These are phyloP conservation scores for Anthrax anthrax DNA, from an alignment of 2,888 invertebrate species.

Conservation along the genomic window DNA sequence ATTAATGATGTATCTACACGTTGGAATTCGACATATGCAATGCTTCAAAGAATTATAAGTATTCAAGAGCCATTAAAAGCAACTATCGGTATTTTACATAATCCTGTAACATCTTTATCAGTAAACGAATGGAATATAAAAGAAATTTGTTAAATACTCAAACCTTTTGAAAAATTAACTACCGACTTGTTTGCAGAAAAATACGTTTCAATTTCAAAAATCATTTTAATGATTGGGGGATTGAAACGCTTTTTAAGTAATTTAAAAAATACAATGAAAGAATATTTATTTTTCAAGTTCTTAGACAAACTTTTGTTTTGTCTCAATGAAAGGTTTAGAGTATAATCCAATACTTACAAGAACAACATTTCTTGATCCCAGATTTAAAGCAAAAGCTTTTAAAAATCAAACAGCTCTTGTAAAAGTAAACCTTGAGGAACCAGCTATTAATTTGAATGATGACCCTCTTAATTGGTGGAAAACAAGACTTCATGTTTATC, in stretches of 20 bases:
- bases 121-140: not conserved
- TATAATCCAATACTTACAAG: not conserved
- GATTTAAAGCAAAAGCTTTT: not conserved
- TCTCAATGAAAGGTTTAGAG: not conserved
- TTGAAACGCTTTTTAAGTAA: not conserved
- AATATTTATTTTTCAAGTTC: not conserved
- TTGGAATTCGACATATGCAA: constrained; percentile 15
- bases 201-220: not conserved
- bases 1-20: constrained; percentile 18
- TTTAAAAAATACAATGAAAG: not conserved
- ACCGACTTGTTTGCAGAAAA: not conserved
- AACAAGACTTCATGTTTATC: too few relatives aligned
- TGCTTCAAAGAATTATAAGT: constrained; percentile 15
- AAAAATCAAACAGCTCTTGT: not conserved
- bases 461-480: too few relatives aligned
- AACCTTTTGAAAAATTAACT: not conserved
- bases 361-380: not conserved
- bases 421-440: too few relatives aligned
- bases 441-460: too few relatives aligned
- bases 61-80: constrained; percentile 11
- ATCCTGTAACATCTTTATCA: not conserved
- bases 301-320: not conserved
- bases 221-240: not conserved
- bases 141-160: not conserved
- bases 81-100: not conserved